A percentile compares a stretch with the other conserved stretches of the same genome.
Conservation (phyloP, 1,140 invertebrate species). For the Euura lappo region DNA sequence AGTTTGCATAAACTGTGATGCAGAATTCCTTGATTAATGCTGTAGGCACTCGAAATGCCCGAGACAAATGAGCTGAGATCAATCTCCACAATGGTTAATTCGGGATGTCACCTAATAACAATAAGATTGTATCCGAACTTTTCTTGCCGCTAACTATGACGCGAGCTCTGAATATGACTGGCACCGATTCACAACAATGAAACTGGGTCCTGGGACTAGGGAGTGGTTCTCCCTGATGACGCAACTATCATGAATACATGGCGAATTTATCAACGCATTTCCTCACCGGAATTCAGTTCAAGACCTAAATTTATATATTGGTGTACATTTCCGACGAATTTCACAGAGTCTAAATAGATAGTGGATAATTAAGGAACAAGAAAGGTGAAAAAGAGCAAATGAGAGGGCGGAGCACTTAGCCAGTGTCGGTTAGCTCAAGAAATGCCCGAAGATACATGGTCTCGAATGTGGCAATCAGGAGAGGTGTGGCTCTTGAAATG, state of each 20-base stretch:
- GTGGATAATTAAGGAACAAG: background rate
- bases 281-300: too few species aligned
- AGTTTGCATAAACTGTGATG: too few species aligned
- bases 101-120: too few species aligned
- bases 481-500: conserved; percentile 22
- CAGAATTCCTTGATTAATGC: too few species aligned
- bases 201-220: background rate
- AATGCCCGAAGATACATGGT: background rate
- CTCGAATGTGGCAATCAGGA: conserved; percentile 21
- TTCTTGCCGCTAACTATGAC: background rate
- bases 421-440: background rate
- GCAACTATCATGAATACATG: background rate
- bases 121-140: background rate
- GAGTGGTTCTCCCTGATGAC: background rate
- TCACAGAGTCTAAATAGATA: background rate
- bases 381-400: background rate
- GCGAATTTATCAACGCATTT: too few species aligned
- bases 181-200: background rate
- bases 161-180: conserved; percentile 2
- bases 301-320: too few species aligned
- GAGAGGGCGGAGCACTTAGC: background rate
- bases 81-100: too few species aligned
- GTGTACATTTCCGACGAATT: background rate
- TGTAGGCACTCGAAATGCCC: too few species aligned
- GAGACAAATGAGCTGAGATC: too few species aligned